Base-by-base conservation (phyloP, 2,888 invertebrate species). In the Melipona beecheii region DNA sequence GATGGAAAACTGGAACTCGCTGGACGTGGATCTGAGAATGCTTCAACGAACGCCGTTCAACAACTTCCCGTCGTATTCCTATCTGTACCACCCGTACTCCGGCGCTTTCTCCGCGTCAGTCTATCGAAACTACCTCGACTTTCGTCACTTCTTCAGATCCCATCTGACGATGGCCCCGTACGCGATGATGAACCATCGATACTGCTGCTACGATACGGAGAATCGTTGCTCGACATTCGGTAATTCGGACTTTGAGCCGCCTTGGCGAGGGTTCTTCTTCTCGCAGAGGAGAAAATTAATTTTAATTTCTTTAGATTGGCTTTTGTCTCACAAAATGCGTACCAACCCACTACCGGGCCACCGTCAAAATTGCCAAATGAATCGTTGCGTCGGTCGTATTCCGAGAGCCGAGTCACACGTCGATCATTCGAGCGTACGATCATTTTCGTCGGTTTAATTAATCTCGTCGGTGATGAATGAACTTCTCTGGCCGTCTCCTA, bases 21-120 rank as follows among this genome's bases (percentile, higher is more conserved):
- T 74, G 54, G 85, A 64, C 60, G 86, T 86, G 88, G 82, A 91
- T 74, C 81, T 83, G n/a, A 86, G 86, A 49, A 66, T 79, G 36
- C 71, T 85, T 36, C 83, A 87, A 65, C 49, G 76, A n/a, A 71
- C 66, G 68, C 69, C 85, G 31, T n/a, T 73, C 9, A 70, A 56
- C 19, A 71, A 71, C 58, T 83, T 85, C 50, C 66, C 71, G 24
- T 17, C 56, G 50, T 77, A 79, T 60, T 21, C 86, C 24, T 81
- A 76, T 17, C 21, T 80, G 6, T 81, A 84, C 70, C 78, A 86
- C 27, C 78, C 89, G 17, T 90, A 87, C 73, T 72, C 71, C 66
- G 43, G 11, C 9, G 69, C 72, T 56, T 73, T 84, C 69, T 60
- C 85, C 17, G 62, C 71, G 76, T 52, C 81, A 13, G 69, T 85